Evolutionary conservation across 1,140 invertebrate genomes (phyloP).

Genomic region (Meloidogyne floridensis): DNA sequence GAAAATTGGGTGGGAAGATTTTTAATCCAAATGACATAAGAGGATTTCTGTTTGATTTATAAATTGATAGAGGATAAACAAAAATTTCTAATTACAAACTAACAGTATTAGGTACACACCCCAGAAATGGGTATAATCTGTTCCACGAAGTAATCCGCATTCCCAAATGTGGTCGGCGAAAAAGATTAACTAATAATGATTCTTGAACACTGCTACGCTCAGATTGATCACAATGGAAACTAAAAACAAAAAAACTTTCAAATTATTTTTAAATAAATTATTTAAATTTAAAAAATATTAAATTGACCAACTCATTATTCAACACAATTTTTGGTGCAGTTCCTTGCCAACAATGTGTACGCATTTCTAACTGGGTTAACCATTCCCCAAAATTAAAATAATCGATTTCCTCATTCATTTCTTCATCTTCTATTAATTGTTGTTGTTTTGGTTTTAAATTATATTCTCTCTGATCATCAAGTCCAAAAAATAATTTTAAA

Average conservation of each 20-base stretch:
- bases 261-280: not conserved
- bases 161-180: not conserved
- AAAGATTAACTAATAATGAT: not conserved
- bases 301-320: constrained; percentile 8
- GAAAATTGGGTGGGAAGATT: too few relatives aligned
- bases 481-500: constrained; percentile 39
- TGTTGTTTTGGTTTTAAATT: not conserved
- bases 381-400: constrained; percentile 36
- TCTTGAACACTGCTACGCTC: not conserved
- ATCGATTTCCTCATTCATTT: constrained; percentile 14
- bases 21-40: too few relatives aligned
- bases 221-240: not conserved
- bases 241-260: not conserved
- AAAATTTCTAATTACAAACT: not conserved
- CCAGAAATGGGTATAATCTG: not conserved
- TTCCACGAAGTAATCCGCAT: not conserved
- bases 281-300: not conserved
- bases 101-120: not conserved
- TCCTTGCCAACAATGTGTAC: constrained; percentile 35
- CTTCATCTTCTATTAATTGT: not conserved
- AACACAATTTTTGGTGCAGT: constrained; percentile 13
- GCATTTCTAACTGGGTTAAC: constrained; percentile 29
- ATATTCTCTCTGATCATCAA: constrained; percentile 33
- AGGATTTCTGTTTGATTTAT: too few relatives aligned
- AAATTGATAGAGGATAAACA: too few relatives aligned